phyloP scores from a whole-genome alignment of 1,140 invertebrate genomes.

The Cheumatopsyche charites region DNA sequence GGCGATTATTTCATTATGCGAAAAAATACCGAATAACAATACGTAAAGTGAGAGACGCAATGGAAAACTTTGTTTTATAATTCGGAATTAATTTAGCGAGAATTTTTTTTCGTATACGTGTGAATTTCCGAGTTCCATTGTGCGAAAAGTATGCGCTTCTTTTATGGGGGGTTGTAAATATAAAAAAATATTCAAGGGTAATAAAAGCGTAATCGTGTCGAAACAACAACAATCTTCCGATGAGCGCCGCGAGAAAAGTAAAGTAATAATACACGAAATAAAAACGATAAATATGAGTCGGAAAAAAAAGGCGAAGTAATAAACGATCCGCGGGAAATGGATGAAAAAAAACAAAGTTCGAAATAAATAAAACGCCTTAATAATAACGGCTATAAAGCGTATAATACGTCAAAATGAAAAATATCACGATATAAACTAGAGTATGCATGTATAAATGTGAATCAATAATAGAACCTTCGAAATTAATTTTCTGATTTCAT shows the following conservation, averaged over 20 bases:
- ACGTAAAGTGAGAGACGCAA: too few species aligned
- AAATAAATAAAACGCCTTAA: constrained; percentile 33
- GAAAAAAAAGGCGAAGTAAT: constrained; percentile 13
- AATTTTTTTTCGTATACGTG: too few species aligned
- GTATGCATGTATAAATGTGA: constrained; percentile 27
- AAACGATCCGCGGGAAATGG: background rate
- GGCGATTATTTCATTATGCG: too few species aligned
- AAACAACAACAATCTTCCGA: background rate
- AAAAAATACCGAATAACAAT: too few species aligned
- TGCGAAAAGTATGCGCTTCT: too few species aligned
- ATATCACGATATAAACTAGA: too few species aligned
- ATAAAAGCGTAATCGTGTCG: constrained; percentile 26
- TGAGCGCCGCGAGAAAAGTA: background rate
- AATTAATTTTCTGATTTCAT: too few species aligned
- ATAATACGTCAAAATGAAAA: background rate
- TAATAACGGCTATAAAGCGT: background rate
- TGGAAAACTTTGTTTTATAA: too few species aligned
- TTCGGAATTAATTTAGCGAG: too few species aligned
- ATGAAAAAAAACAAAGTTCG: constrained; percentile 48
- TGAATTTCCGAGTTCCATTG: too few species aligned
- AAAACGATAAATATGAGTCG: constrained; percentile 2
- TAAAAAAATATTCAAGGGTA: constrained; percentile 43
- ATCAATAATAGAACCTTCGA: too few species aligned
- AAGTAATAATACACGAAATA: background rate
- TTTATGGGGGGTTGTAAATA: background rate